These are phyloP conservation scores for Pseudomyrmex pallidus DNA, from an alignment of 1,140 invertebrate genomes.

Conservation along the genomic window DNA sequence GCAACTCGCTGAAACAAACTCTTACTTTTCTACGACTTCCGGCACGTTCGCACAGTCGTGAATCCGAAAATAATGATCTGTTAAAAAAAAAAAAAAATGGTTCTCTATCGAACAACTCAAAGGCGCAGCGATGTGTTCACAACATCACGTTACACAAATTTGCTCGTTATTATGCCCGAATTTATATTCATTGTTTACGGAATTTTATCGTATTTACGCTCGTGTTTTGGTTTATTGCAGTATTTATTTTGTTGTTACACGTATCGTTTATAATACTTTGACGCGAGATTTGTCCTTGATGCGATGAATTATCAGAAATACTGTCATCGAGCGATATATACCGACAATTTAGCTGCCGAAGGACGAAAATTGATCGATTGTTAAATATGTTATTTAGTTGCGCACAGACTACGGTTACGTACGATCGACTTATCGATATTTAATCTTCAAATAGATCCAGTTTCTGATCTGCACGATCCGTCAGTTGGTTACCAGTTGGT, in stretches of 20 bases:
- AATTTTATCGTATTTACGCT: constrained; percentile 6
- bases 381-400: neutral
- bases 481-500: constrained; percentile 30
- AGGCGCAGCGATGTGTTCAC: constrained; percentile 29
- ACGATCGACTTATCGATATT: constrained; percentile 14
- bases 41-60: neutral
- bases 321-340: neutral
- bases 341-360: neutral
- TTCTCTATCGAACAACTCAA: constrained; percentile 33
- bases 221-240: neutral
- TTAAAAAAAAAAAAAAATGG: constrained; percentile 34
- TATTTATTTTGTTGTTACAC: constrained; percentile 13
- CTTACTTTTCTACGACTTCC: constrained; percentile 43
- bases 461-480: constrained; percentile 21
- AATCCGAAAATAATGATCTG: constrained; percentile 70
- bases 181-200: neutral
- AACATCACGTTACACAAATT: neutral
- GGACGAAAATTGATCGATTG: neutral
- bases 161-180: constrained; percentile 41
- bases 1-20: constrained; percentile 54
- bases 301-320: neutral
- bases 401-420: no score
- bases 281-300: neutral
- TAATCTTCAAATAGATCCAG: constrained; percentile 43
- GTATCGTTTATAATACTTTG: neutral